Conservation (phyloP, 2,797 vertebrate species). For the Pseudochaenichthys georgianus region DNA sequence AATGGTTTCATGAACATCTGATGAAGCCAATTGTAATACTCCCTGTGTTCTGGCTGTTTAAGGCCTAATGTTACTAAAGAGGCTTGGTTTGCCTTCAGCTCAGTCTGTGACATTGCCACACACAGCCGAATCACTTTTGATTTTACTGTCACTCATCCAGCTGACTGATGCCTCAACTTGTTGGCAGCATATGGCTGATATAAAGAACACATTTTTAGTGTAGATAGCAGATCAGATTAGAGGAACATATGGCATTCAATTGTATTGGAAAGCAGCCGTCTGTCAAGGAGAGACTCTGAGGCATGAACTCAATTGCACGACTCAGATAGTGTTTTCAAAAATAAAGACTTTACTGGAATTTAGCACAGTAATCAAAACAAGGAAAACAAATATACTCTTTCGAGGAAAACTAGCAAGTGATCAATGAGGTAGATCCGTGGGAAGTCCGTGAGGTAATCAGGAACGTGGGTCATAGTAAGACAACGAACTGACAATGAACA, state of each 20-base stretch:
- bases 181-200: conserved; percentile 25
- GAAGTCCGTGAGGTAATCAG: too few species aligned
- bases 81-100: conserved; percentile 18
- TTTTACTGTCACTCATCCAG: conserved; percentile 26
- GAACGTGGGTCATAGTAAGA: too few species aligned
- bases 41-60: conserved; percentile 9
- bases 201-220: conserved; percentile 15
- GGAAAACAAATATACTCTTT: too few species aligned
- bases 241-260: conserved; percentile 34
- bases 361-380: too few species aligned
- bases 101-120: conserved; percentile 2
- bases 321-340: too few species aligned
- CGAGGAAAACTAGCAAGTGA: too few species aligned
- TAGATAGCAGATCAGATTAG: conserved; percentile 33
- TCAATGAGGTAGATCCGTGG: too few species aligned
- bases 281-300: too few species aligned
- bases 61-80: conserved; percentile 11
- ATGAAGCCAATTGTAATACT: not conserved
- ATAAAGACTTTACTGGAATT: too few species aligned
- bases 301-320: too few species aligned
- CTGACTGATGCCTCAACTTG: conserved; percentile 13
- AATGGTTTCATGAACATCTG: not conserved
- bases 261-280: conserved; percentile 31
- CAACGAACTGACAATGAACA: too few species aligned
- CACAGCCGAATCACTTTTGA: conserved; percentile 17